phyloP scores from a whole-genome alignment of 2,888 invertebrate genomes.

The Serrognathus titanus region DNA sequence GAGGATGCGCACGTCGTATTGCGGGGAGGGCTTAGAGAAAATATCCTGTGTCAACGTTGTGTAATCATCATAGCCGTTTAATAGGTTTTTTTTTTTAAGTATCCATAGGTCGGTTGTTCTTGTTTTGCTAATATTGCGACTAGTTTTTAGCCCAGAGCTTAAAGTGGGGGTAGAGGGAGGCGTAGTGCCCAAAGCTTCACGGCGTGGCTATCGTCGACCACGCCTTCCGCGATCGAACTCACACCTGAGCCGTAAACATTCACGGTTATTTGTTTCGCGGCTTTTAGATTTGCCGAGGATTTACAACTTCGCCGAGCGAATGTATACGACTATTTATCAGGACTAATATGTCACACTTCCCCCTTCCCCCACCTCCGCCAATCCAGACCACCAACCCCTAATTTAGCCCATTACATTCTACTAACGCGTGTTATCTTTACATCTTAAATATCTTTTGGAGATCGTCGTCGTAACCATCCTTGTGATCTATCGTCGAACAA shows the following conservation, averaged over 20 bases:
- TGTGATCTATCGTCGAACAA: constrained; percentile 27
- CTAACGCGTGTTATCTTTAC: background rate
- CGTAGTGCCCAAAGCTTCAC: constrained; percentile 38
- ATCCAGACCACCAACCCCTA: background rate
- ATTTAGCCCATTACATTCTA: background rate
- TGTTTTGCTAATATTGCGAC: constrained; percentile 23
- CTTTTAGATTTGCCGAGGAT: constrained; percentile 31
- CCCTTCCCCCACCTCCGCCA: background rate
- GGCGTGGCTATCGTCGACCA: constrained; percentile 43
- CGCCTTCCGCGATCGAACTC: constrained; percentile 46
- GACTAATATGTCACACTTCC: constrained; percentile 3
- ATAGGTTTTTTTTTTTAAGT: constrained; percentile 18
- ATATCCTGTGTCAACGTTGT: background rate
- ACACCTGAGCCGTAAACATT: constrained; percentile 45
- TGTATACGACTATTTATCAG: constrained; percentile 16
- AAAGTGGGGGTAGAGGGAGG: constrained; percentile 38
- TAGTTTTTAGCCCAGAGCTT: constrained; percentile 37
- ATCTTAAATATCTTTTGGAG: background rate
- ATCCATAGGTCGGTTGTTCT: constrained; percentile 7
- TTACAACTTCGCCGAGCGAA: constrained; percentile 20
- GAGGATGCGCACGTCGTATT: background rate
- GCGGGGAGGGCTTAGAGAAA: constrained; percentile 7
- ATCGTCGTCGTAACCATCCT: background rate
- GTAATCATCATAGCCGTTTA: constrained; percentile 22
- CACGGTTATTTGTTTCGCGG: constrained; percentile 39